phyloP scores from a whole-genome alignment of 1,140 invertebrate genomes.

The Tigriopus japonicus region DNA sequence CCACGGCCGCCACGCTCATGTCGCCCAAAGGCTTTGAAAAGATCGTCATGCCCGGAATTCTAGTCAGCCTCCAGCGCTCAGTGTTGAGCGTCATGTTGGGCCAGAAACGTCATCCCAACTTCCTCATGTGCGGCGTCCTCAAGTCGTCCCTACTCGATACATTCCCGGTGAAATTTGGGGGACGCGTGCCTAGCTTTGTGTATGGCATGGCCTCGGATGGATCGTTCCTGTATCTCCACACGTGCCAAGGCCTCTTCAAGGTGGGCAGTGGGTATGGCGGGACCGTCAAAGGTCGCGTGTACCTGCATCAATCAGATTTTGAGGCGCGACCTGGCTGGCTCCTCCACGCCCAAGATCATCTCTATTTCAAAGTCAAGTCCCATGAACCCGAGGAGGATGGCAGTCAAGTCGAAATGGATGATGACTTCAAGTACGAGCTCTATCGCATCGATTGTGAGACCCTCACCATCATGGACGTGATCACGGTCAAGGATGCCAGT shows the following conservation, averaged over 20 bases:
- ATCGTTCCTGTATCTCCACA: conserved; percentile 62
- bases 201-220: conserved; percentile 50
- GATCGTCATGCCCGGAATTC: conserved; percentile 4
- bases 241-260: conserved; percentile 57
- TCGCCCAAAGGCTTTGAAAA: conserved; percentile 27
- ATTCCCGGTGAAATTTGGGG: conserved; percentile 37
- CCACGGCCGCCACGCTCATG: conserved; percentile 70
- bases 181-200: conserved; percentile 23
- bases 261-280: conserved; percentile 80
- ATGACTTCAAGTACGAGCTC: no score
- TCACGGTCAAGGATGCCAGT: no score
- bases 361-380: conserved; percentile 5
- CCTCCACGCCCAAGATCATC: conserved; percentile 55
- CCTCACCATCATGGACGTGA: no score
- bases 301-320: conserved; percentile 56
- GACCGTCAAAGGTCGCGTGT: conserved; percentile 67
- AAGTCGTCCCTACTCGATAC: conserved; percentile 49
- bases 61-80: conserved; percentile 63
- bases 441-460: no score
- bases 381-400: not conserved
- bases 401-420: no score
- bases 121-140: conserved; percentile 68
- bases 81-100: conserved; percentile 72
- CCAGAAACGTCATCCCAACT: conserved; percentile 58
- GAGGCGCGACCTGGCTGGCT: conserved; percentile 55